Evolutionary conservation across 2,113 vertebrate genomes (phyloP).

Genomic region (Holacanthus passer): DNA sequence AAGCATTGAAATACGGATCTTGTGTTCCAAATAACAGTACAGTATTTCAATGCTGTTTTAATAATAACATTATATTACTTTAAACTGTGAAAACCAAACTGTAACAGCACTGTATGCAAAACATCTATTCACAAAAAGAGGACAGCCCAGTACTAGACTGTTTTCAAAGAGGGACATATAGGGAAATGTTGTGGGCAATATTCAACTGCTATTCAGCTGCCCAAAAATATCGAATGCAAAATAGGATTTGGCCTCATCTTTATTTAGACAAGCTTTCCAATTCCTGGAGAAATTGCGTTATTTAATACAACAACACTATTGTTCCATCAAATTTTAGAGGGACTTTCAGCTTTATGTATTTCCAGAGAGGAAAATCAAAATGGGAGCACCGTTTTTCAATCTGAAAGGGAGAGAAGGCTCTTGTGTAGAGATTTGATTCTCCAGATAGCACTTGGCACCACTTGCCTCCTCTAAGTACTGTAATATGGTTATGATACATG

Average conservation of each 20-base stretch:
- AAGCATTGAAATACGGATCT: slow-evolving; percentile 27
- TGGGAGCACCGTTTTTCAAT: slow-evolving; percentile 40
- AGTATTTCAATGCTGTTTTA: slow-evolving; percentile 3
- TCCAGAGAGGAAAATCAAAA: slow-evolving; percentile 62
- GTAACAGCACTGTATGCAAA: slow-evolving; percentile 11
- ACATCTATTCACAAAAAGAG: slow-evolving; percentile 18
- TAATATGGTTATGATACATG: slow-evolving; percentile 74
- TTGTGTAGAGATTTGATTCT: slow-evolving; percentile 71
- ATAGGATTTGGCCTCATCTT: slow-evolving; percentile 62
- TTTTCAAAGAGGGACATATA: slow-evolving; percentile 15
- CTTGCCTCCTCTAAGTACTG: slow-evolving; percentile 60
- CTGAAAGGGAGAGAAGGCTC: slow-evolving; percentile 44
- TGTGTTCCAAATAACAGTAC: neutral
- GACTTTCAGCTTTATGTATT: slow-evolving; percentile 55
- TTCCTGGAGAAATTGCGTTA: slow-evolving; percentile 66
- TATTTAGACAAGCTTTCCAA: slow-evolving; percentile 57
- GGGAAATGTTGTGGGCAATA: slow-evolving; percentile 16
- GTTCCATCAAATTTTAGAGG: slow-evolving; percentile 57
- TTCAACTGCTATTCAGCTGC: slow-evolving; percentile 26
- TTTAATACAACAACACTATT: slow-evolving; percentile 67
- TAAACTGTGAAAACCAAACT: slow-evolving; percentile 20
- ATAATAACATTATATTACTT: neutral
- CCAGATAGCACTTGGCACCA: slow-evolving; percentile 70
- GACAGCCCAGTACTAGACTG: slow-evolving; percentile 8
- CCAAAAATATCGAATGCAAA: slow-evolving; percentile 44